Percentiles rank a stretch among this genome's conserved stretches.
Evolutionary conservation across 37 sponge, comb jelly and placozoan genomes (phyloP).

Genomic region (Geodia barretti): DNA sequence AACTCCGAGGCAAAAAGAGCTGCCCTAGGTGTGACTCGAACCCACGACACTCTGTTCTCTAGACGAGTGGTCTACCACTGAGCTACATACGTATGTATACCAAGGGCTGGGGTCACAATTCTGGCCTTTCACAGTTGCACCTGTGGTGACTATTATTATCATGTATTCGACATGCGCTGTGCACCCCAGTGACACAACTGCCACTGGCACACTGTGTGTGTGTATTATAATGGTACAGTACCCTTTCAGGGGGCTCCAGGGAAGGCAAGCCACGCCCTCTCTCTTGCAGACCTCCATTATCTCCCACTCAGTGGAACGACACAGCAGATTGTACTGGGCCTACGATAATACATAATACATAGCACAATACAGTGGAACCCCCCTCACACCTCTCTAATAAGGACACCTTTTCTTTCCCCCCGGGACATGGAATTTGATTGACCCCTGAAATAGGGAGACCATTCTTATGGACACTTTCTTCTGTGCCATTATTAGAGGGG

Average conservation of each 20-base stretch:
- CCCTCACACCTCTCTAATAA: neutral
- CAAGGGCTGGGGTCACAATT: neutral
- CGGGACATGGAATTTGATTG: too few species aligned
- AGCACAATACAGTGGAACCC: too few species aligned
- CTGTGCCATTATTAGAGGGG: too few species aligned
- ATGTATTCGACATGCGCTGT: neutral
- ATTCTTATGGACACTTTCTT: too few species aligned
- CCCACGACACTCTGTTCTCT: too few species aligned
- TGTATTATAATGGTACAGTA: conserved; percentile 6
- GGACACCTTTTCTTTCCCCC: neutral
- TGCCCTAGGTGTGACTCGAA: too few species aligned
- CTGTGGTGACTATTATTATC: neutral
- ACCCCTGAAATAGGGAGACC: too few species aligned
- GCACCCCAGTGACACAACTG: neutral
- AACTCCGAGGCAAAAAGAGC: too few species aligned
- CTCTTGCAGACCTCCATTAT: conserved; percentile 82
- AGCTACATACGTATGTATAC: neutral
- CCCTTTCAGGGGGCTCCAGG: conserved; percentile 97
- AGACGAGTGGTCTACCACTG: too few species aligned
- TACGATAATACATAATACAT: too few species aligned
- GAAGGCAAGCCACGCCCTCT: conserved; percentile 85
- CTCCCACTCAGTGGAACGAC: conserved; percentile 92
- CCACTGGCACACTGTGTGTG: too few species aligned
- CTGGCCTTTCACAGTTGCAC: neutral
- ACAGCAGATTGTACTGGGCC: conserved; percentile 93